Percentiles rank a stretch among this genome's conserved stretches.
Conservation (phyloP, 2,113 vertebrate species). For the Oxyruncus cristatus region DNA sequence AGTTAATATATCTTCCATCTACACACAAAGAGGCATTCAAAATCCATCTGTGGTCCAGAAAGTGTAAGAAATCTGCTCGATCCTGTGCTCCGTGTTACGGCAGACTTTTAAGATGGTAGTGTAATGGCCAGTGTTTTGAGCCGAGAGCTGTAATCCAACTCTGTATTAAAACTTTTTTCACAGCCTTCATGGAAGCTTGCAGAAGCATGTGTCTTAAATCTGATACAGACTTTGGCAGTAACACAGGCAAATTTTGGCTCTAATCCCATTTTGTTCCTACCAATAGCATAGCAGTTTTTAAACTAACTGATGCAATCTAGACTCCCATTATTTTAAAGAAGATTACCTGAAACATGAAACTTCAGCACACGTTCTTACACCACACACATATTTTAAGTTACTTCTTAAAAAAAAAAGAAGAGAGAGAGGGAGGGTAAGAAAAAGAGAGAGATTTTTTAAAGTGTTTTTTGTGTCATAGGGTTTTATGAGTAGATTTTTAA, state of each 20-base stretch:
- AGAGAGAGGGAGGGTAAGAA: not conserved
- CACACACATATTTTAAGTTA: conserved; percentile 3
- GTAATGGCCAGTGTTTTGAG: conserved; percentile 55
- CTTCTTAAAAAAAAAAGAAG: not conserved
- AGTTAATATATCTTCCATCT: conserved; percentile 46
- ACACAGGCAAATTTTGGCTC: conserved; percentile 75
- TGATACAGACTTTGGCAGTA: conserved; percentile 87
- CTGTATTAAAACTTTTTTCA: conserved; percentile 77
- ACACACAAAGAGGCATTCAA: conserved; percentile 2
- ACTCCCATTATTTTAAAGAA: conserved; percentile 63
- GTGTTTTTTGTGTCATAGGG: not conserved
- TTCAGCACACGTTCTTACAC: conserved; percentile 38
- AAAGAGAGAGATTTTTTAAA: not conserved
- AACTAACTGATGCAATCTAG: conserved; percentile 65
- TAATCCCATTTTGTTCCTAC: conserved; percentile 72
- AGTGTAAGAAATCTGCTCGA: conserved; percentile 16
- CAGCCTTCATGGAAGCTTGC: conserved; percentile 74
- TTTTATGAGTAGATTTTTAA: not conserved
- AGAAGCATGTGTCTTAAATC: conserved; percentile 94
- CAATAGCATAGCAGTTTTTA: conserved; percentile 72
- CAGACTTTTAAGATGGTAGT: conserved; percentile 56
- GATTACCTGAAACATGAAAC: conserved; percentile 80
- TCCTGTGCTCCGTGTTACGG: conserved; percentile 16
- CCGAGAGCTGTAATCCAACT: conserved; percentile 69
- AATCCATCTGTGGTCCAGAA: conserved; percentile 57